These are phyloP conservation scores for Marronus borbonicus DNA, from an alignment of 2,888 invertebrate species.

Conservation along the genomic window DNA sequence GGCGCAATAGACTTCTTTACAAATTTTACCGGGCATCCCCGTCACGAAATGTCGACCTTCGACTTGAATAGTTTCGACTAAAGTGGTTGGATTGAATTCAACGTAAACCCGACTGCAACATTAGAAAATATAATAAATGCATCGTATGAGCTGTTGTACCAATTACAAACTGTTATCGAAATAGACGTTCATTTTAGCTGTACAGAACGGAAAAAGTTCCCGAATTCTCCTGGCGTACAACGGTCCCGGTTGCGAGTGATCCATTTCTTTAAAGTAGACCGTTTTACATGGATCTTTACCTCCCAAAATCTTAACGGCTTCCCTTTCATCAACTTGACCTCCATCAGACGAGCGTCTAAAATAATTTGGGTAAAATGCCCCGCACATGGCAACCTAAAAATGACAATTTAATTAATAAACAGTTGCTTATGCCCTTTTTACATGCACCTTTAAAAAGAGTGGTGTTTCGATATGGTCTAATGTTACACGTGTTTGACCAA, in stretches of 20 bases:
- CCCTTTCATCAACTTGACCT: conserved; percentile 76
- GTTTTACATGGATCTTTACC: conserved; percentile 86
- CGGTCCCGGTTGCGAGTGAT: conserved; percentile 77
- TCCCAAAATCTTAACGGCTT: conserved; percentile 77
- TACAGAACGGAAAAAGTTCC: conserved; percentile 72
- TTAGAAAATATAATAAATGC: conserved; percentile 59
- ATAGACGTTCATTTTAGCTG: conserved; percentile 72
- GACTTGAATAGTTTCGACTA: conserved; percentile 60
- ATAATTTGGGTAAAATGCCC: conserved; percentile 95
- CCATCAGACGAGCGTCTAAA: conserved; percentile 76
- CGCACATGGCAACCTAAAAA: conserved; percentile 81
- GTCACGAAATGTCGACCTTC: conserved; percentile 69
- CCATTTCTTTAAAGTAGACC: conserved; percentile 78
- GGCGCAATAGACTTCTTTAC: conserved; percentile 82
- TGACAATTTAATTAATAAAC: conserved; percentile 26
- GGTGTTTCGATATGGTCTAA: conserved; percentile 73
- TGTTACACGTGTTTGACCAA: conserved; percentile 67
- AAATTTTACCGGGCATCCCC: conserved; percentile 76
- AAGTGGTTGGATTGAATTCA: conserved; percentile 73
- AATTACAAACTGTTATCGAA: conserved; percentile 62
- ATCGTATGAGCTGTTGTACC: conserved; percentile 59
- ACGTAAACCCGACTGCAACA: conserved; percentile 78
- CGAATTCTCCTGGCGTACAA: conserved; percentile 80
- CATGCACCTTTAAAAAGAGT: conserved; percentile 77
- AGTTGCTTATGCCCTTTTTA: neutral